Conservation (phyloP, 2,797 vertebrate species). For the Cheirogaleus major region DNA sequence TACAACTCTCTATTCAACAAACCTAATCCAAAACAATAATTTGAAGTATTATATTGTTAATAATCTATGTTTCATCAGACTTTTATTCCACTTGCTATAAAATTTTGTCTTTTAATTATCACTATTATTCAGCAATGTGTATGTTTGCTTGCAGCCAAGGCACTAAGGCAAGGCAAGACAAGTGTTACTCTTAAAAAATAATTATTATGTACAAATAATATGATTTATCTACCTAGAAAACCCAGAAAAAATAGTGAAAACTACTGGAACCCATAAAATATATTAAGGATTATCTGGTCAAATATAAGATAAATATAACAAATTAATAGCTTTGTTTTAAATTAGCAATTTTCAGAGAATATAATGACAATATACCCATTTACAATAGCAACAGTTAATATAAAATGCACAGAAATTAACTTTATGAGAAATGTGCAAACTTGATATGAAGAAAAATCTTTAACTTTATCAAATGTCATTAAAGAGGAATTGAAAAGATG, state of each 20-base stretch:
- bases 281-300: background rate
- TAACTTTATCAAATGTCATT: background rate
- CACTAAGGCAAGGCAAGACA: background rate
- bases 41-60: slow-evolving; percentile 19
- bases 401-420: slow-evolving; percentile 24
- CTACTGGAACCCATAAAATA: background rate
- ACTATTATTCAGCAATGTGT: background rate
- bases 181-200: slow-evolving; percentile 25
- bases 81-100: background rate
- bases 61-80: slow-evolving; percentile 31
- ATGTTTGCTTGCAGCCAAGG: background rate
- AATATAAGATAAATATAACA: background rate
- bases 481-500: slow-evolving; percentile 14
- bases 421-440: background rate
- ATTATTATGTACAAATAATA: slow-evolving; percentile 34
- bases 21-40: slow-evolving; percentile 31
- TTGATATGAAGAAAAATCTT: background rate
- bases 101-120: slow-evolving; percentile 44
- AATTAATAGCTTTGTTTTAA: slow-evolving; percentile 2
- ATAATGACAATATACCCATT: background rate
- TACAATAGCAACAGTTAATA: background rate
- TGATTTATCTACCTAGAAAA: slow-evolving; percentile 10
- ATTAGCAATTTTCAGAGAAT: background rate
- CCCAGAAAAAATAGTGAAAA: background rate
- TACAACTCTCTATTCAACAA: background rate